Evolutionary conservation across 2,113 vertebrate species (phyloP), one percentile per base, ranked within the genome.

Genomic region (Pipa parva): DNA sequence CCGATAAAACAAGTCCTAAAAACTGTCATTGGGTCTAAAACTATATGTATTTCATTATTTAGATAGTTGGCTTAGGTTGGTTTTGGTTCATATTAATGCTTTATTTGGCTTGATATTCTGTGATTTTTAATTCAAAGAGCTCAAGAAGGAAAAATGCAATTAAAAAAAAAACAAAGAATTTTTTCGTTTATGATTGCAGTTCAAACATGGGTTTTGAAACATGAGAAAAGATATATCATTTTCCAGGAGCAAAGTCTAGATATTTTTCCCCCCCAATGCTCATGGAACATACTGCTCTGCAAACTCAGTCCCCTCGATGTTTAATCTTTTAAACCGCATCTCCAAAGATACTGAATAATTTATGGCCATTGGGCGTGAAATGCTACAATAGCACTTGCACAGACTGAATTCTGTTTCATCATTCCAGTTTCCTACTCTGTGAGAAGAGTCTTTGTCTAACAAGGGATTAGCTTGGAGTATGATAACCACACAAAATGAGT

Each of bases 281-380:
- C 66, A 54, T 17, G 29, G 24, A 59, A 25, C 22, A 58, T 37
- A 26, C 29, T 17, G 8, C 39, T 70, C 66, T 61, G 29, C 42
- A 51, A 57, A 61, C 49, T 46, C 33, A 54, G 66, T 61, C 58
- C 66, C 66, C 66, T 70, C 66, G 45, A 61, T 61, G 66, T 54
- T 70, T 61, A 70, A 70, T 70, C 66, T 70, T 70, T 70, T 70
- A 70, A 60, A 70, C 66, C 12, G 18, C 61, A 54, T 61, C 49
- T 70, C 48, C 50, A 70, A 61, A 60, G 66, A 54, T 61, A 61
- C 48, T 70, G 66, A 70, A 70, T 70, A 70, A 70, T 70, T 70
- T 60, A 70, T 70, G 36, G 58, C 31, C 66, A 61, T 54, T 70
- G 66, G 66, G 66, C 46, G 33, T 46, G 58, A 70, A 61, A 21